Percentiles rank a stretch among this genome's conserved stretches.
phyloP scores from a whole-genome alignment of 2,113 vertebrate species.

The Reinhardtius hippoglossoides region DNA sequence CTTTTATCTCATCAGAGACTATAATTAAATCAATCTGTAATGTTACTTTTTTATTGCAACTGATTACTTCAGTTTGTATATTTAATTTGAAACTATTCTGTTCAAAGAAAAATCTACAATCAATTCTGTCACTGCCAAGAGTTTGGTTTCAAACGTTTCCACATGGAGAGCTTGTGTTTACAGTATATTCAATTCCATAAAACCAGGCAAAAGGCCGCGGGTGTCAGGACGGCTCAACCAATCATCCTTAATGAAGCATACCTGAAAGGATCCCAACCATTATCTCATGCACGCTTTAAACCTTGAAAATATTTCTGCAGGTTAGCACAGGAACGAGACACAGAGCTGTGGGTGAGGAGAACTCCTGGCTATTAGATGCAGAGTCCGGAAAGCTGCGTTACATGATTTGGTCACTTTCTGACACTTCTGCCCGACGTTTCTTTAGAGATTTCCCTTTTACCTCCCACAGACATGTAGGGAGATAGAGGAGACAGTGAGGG shows the following conservation, averaged over 20 bases:
- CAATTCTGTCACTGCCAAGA: background rate
- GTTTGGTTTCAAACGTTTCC: background rate
- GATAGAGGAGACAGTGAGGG: constrained; percentile 12
- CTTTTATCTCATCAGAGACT: background rate
- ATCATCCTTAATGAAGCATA: background rate
- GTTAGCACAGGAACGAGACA: background rate
- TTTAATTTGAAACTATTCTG: background rate
- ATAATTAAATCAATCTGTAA: background rate
- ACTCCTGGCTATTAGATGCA: constrained; percentile 7
- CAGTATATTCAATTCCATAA: constrained; percentile 4
- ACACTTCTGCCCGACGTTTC: constrained; percentile 47
- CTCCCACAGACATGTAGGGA: constrained; percentile 13
- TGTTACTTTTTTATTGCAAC: no score
- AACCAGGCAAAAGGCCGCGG: background rate
- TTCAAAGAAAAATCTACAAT: no score
- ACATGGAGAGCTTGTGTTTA: constrained; percentile 9
- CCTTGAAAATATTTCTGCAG: background rate
- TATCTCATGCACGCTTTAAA: constrained; percentile 9
- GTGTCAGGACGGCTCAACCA: background rate
- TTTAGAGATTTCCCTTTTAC: constrained; percentile 18
- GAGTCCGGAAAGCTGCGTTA: background rate
- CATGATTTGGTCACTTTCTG: constrained; percentile 39
- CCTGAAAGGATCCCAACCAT: background rate
- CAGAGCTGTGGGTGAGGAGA: background rate
- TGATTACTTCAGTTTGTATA: no score